Evolutionary conservation across 2,888 invertebrate species (phyloP).

Genomic region (Criorhina ranunculi): DNA sequence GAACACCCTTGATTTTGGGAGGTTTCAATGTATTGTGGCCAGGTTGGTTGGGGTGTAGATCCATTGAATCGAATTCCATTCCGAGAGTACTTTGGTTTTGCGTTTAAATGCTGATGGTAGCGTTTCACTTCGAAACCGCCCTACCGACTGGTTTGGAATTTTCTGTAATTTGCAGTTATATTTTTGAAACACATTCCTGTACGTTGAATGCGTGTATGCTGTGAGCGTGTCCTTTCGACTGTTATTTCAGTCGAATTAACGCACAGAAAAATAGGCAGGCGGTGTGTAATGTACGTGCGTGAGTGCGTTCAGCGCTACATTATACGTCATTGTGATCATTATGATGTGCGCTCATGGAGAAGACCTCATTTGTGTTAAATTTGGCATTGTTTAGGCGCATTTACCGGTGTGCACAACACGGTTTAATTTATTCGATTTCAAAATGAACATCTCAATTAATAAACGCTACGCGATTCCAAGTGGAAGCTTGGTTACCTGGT

Average conservation of each 20-base stretch:
- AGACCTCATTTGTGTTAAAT: slow-evolving; percentile 64
- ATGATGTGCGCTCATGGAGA: slow-evolving; percentile 62
- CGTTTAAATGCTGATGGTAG: slow-evolving; percentile 61
- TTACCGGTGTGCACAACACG: not conserved
- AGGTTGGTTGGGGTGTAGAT: slow-evolving; percentile 3
- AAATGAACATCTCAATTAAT: slow-evolving; percentile 75
- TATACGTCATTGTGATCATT: slow-evolving; percentile 48
- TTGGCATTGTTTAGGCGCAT: slow-evolving; percentile 59
- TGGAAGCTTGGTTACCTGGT: slow-evolving; percentile 65
- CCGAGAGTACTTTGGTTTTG: slow-evolving; percentile 61
- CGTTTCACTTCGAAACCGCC: not conserved
- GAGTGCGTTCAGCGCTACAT: slow-evolving; percentile 49
- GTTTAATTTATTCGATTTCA: slow-evolving; percentile 68
- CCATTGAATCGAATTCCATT: slow-evolving; percentile 65
- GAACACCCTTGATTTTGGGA: slow-evolving; percentile 51
- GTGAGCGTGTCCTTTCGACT: slow-evolving; percentile 43
- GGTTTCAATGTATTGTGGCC: slow-evolving; percentile 28
- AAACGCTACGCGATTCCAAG: slow-evolving; percentile 62
- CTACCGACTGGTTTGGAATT: slow-evolving; percentile 29
- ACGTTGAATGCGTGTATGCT: not conserved
- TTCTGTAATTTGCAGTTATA: slow-evolving; percentile 64
- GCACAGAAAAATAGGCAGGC: slow-evolving; percentile 12
- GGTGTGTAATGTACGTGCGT: slow-evolving; percentile 38
- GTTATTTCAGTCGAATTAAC: slow-evolving; percentile 56
- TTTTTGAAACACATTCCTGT: slow-evolving; percentile 43